These are phyloP conservation scores for Gallinago undulata DNA, from an alignment of 2,113 vertebrate genomes.

Conservation along the genomic window DNA sequence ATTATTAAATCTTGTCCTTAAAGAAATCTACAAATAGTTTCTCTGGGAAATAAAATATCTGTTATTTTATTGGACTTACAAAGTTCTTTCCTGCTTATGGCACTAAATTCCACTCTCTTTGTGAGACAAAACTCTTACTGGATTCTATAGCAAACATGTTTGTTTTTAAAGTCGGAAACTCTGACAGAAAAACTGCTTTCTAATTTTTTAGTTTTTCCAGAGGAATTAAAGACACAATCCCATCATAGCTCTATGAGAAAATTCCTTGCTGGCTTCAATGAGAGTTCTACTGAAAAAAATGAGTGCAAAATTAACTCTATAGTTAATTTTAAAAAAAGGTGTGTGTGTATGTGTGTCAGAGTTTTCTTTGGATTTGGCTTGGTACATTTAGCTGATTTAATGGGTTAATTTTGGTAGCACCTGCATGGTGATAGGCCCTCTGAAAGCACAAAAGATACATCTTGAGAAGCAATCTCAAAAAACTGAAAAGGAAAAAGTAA, in stretches of 20 bases:
- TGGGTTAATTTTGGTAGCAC: neutral
- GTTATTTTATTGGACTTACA: neutral
- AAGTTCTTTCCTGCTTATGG: constrained; percentile 14
- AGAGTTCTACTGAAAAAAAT: neutral
- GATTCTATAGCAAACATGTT: neutral
- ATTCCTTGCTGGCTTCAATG: neutral
- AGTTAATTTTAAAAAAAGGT: neutral
- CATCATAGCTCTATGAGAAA: neutral
- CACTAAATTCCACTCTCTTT: neutral
- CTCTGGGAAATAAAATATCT: neutral
- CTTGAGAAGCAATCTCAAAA: neutral
- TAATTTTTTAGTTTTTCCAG: neutral
- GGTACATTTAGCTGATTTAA: neutral
- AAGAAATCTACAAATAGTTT: constrained; percentile 37
- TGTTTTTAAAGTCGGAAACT: neutral
- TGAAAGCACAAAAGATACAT: neutral
- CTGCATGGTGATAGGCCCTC: neutral
- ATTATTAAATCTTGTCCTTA: constrained; percentile 45
- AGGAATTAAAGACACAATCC: neutral
- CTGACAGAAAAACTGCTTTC: neutral
- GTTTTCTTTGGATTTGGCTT: neutral
- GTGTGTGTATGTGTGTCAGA: no score
- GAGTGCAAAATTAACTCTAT: neutral
- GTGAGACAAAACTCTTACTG: neutral
- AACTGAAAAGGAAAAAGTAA: neutral